A percentile compares a stretch with the other conserved stretches of the same genome.
phyloP scores from a whole-genome alignment of 1,140 invertebrate species.

The Mercenaria mercenaria region DNA sequence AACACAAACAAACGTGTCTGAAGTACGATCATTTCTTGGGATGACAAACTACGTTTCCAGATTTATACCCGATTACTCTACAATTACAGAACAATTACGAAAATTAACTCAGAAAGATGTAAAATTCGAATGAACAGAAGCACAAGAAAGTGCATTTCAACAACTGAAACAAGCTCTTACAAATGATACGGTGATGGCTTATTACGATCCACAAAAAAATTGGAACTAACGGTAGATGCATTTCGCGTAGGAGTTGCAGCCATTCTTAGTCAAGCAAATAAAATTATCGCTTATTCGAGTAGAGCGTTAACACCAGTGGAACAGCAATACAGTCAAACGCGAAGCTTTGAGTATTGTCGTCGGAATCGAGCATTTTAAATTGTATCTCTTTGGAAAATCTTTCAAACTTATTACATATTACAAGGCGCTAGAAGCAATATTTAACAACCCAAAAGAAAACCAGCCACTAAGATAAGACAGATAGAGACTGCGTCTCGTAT shows the following conservation, averaged over 20 bases:
- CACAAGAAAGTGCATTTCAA: not conserved
- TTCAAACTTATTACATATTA: too few relatives aligned
- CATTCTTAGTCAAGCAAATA: not conserved
- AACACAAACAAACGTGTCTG: constrained; percentile 50
- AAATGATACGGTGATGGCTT: not conserved
- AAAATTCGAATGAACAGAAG: not conserved
- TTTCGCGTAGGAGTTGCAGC: not conserved
- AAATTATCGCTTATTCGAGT: not conserved
- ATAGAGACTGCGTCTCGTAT: too few relatives aligned
- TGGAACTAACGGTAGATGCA: not conserved
- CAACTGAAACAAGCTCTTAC: not conserved
- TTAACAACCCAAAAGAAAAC: too few relatives aligned
- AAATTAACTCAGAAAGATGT: not conserved
- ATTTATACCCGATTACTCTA: not conserved
- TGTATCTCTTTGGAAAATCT: too few relatives aligned
- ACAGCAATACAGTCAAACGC: too few relatives aligned
- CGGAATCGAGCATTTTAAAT: too few relatives aligned
- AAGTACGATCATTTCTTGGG: constrained; percentile 72
- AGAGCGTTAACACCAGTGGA: too few relatives aligned
- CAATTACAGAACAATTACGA: not conserved
- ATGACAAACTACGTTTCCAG: constrained; percentile 31
- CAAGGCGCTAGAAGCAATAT: too few relatives aligned
- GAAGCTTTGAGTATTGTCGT: too few relatives aligned
- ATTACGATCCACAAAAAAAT: not conserved
- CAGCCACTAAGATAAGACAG: too few relatives aligned